Evolutionary conservation across 2,888 invertebrate genomes (phyloP).

Genomic region (Augochlorella aurata): DNA sequence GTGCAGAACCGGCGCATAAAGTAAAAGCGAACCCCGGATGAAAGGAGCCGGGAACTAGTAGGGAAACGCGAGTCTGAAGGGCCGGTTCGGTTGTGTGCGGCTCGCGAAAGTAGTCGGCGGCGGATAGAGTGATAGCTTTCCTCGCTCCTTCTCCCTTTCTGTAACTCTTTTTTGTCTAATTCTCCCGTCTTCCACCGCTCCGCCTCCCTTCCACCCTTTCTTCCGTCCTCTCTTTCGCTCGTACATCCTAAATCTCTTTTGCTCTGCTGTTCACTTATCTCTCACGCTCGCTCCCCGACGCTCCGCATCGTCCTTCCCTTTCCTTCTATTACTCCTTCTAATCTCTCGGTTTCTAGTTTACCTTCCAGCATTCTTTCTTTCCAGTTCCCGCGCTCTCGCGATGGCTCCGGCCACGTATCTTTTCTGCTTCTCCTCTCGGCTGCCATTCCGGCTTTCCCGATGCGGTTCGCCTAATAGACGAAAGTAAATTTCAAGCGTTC

Average conservation of each 20-base stretch:
- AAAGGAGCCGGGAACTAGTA: slow-evolving; percentile 60
- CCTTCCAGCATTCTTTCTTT: slow-evolving; percentile 6
- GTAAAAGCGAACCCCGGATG: slow-evolving; percentile 64
- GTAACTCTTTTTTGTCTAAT: slow-evolving; percentile 15
- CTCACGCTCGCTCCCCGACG: background rate
- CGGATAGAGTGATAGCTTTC: slow-evolving; percentile 58
- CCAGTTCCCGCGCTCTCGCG: slow-evolving; percentile 8
- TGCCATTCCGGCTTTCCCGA: too few relatives aligned
- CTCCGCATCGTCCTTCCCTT: slow-evolving; percentile 2
- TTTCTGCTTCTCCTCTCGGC: background rate
- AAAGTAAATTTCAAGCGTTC: too few relatives aligned
- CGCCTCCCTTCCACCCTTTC: background rate
- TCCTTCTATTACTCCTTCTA: slow-evolving; percentile 14
- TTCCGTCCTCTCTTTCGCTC: background rate
- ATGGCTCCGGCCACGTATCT: slow-evolving; percentile 28
- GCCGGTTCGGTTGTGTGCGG: slow-evolving; percentile 55
- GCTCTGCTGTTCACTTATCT: background rate
- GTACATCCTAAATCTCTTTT: background rate
- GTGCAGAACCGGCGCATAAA: slow-evolving; percentile 60
- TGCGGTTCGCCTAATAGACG: too few relatives aligned
- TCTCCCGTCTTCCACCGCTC: background rate
- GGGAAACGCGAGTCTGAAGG: slow-evolving; percentile 63
- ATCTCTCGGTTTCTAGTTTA: slow-evolving; percentile 33
- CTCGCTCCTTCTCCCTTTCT: slow-evolving; percentile 28
- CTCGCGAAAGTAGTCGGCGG: slow-evolving; percentile 58